Evolutionary conservation across 2,888 invertebrate species (phyloP).

Genomic region (Frankliniella fusca): DNA sequence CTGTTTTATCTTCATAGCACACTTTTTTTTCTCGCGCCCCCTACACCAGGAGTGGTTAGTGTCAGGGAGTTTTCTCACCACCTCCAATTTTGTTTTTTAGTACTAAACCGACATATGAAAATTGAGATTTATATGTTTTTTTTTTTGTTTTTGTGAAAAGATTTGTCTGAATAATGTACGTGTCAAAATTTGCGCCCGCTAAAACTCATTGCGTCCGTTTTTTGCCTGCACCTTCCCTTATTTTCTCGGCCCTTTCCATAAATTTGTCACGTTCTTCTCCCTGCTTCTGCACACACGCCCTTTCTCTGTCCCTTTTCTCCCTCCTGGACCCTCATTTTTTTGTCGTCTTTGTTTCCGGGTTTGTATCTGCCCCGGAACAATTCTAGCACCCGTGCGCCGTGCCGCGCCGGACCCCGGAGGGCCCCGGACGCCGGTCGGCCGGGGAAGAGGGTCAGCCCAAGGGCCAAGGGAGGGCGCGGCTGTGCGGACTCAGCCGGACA

Average conservation of each 20-base stretch:
- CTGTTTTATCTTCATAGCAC: no score
- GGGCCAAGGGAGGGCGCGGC: neutral
- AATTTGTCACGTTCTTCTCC: neutral
- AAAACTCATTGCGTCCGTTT: neutral
- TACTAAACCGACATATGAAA: no score
- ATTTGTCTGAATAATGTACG: no score
- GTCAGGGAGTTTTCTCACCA: no score
- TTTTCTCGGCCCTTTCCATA: neutral
- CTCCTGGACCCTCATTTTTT: neutral
- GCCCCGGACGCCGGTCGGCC: no score
- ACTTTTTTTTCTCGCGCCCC: no score
- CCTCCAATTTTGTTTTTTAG: no score
- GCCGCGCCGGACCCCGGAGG: neutral
- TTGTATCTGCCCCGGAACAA: conserved; percentile 17
- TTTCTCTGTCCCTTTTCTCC: neutral
- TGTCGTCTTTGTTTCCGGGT: neutral
- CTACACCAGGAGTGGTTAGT: no score
- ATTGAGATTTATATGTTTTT: no score
- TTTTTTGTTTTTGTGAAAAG: no score
- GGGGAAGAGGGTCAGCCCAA: no score
- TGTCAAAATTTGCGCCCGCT: neutral
- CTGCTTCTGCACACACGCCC: neutral
- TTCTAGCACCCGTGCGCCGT: neutral
- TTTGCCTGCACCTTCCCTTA: neutral
- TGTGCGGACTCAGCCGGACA: no score